A percentile compares a stretch with the other conserved stretches of the same genome.
These are phyloP conservation scores for Euglossa dilemma DNA, from an alignment of 1,140 invertebrate species.

Conservation along the genomic window DNA sequence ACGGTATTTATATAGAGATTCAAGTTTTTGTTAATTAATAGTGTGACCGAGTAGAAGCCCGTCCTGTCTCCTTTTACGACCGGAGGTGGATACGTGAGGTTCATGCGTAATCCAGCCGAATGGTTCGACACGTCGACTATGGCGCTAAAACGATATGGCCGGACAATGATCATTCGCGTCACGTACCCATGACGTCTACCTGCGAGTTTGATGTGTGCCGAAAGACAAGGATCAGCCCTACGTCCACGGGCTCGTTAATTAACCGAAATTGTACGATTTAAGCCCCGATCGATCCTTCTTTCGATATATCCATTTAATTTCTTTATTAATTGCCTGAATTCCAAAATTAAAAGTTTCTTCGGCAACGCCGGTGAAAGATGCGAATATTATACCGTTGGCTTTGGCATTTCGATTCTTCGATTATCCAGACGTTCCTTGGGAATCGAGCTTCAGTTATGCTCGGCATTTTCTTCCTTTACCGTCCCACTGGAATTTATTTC, in stretches of 20 bases:
- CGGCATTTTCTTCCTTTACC: no score
- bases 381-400: neutral
- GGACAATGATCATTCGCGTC: conserved; percentile 26
- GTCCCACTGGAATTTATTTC: no score
- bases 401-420: no score
- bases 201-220: conserved; percentile 47
- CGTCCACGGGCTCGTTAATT: conserved; percentile 14
- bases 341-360: neutral
- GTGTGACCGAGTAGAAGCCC: conserved; percentile 46
- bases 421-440: no score
- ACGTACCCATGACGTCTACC: conserved; percentile 43
- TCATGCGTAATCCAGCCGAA: conserved; percentile 32
- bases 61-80: conserved; percentile 49
- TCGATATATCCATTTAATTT: neutral
- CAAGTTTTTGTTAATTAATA: conserved; percentile 53
- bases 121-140: conserved; percentile 41
- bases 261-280: conserved; percentile 15
- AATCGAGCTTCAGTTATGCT: no score
- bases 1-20: conserved; percentile 41
- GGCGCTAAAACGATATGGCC: conserved; percentile 42
- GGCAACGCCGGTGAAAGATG: neutral
- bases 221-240: conserved; percentile 19
- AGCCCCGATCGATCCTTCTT: neutral
- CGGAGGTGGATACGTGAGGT: conserved; percentile 45
- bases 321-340: neutral